Evolutionary conservation across 1,140 invertebrate species (phyloP), one percentile per base, ranked within the genome.

Genomic region (Samia ricini): DNA sequence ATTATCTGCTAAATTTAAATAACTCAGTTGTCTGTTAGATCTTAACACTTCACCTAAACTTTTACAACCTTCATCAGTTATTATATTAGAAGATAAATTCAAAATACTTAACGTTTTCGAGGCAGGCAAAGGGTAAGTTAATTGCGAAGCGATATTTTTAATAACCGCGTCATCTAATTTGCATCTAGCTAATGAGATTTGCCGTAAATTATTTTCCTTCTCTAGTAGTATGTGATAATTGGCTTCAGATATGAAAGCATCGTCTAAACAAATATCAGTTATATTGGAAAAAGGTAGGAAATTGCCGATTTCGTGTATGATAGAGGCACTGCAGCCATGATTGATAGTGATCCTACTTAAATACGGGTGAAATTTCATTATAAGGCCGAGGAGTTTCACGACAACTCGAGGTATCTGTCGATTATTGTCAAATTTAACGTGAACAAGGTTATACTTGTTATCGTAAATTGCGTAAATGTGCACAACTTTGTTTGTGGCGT

Each of bases 1-100:
- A 50, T 88, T 88, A 57, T 69, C 72, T 8, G 80, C 67, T 62
- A 88, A 56, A 69, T 83, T 88, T 24, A 88, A 57, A 56, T 82
- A 88, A 15, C 61, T 56, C 7, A 88, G 48, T 23, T 69, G 61
- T 64, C 78, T 71, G 61, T 88, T 88, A 2, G 73, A 63, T 56
- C 81, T 64, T 23, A 88, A 61, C 2, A 73, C 68, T 15, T 78
- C 54, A 15, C 68, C 82, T 60, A 88, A 56, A 56, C 54, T 64
- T 48, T 63, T 72, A 1, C 68, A 76, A 10, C 85, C 85, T 19
- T 54, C 10, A 68, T 88, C 78, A 5, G 82, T 80, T n/a, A 88
- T 81, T 62, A 58, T 73, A 56, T 88, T 88, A 1, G 73, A 74
- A 15, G 82, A 74, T 22, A 88, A 63, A 71, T 84, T 83, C 0